Evolutionary conservation across 2,888 invertebrate genomes (phyloP), one percentile per base, ranked within the genome.

Genomic region (Drosophila picticornis): DNA sequence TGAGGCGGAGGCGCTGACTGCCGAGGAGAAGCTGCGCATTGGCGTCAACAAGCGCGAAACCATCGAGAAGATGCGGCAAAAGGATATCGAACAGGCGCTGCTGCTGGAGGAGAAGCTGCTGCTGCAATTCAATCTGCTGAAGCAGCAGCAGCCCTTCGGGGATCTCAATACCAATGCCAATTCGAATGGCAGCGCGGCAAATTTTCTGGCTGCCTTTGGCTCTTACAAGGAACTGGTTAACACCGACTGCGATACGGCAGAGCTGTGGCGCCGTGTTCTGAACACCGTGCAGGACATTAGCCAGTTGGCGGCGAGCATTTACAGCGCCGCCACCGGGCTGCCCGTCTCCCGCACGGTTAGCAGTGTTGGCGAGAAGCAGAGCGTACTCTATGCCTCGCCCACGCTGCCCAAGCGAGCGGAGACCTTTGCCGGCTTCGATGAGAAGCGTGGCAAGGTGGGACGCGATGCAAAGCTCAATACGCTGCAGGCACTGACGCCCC

Each of bases 361-460:
- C 93, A 98, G 98, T 32, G 98, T 97, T 1, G 98, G 98, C 7
- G 98, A 99, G 94, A 96, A 97, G 61, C 97, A 98, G 88, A 98
- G 97, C 88, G 96, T 96, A 32, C 95, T 96, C 0, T 98, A 97
- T 92, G 96, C 97, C 75, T 97, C 97, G 34, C 97, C 98, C 22
- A 96, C 97, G 43, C 93, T 99, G 74, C 98, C 99, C 25, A 96
- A 98, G 85, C 95, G 99, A 36, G 99, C 99, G 0, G 99, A 99
- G 94, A 99, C 99, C 5, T 99, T 99, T 94, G 98, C 98, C 2
- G 99, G 99, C 11, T 99, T 99, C 91, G 99, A 99, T 94, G 95
- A 95, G 86, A 93, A 93, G 74, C 91, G 93, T 19, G 91, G 84
- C 59, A 94, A 93, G 75, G 53, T 90, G 46, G 84, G 71, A 4